Evolutionary conservation across 2,113 vertebrate species (phyloP).

Genomic region (Pygoscelis adeliae): DNA sequence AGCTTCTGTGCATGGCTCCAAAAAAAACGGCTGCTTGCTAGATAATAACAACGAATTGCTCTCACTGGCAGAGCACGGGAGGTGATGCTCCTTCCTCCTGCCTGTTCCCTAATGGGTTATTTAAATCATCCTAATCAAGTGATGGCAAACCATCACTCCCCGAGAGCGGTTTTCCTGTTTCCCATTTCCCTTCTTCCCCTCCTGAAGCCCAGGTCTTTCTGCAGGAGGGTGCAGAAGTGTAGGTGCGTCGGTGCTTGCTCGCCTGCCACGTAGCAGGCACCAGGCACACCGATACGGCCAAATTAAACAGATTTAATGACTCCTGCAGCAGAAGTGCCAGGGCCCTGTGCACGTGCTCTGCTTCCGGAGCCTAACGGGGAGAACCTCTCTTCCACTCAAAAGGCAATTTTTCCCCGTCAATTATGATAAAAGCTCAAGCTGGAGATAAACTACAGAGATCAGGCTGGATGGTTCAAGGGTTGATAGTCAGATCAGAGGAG

Average conservation of each 20-base stretch:
- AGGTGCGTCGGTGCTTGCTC: not conserved
- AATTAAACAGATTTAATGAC: not conserved
- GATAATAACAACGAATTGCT: not conserved
- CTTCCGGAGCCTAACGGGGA: not conserved
- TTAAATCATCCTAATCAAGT: not conserved
- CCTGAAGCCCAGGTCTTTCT: not conserved
- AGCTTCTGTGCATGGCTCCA: not conserved
- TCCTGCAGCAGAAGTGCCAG: not conserved
- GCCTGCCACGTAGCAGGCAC: not conserved
- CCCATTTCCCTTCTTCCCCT: not conserved
- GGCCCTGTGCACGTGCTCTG: fast-evolving
- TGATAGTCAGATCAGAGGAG: not conserved
- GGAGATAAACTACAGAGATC: not conserved
- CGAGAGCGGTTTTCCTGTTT: not conserved
- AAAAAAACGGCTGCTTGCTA: not conserved
- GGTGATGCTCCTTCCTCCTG: not conserved
- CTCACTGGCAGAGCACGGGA: too few species aligned
- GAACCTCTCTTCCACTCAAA: not conserved
- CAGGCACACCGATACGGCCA: not conserved
- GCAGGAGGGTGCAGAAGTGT: not conserved
- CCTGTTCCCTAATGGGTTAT: not conserved
- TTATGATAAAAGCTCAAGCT: not conserved
- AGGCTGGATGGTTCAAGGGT: not conserved
- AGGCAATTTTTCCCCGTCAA: not conserved
- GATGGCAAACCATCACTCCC: not conserved